Evolutionary conservation across 2,113 vertebrate genomes (phyloP).

Genomic region (Malaclemys terrapin): DNA sequence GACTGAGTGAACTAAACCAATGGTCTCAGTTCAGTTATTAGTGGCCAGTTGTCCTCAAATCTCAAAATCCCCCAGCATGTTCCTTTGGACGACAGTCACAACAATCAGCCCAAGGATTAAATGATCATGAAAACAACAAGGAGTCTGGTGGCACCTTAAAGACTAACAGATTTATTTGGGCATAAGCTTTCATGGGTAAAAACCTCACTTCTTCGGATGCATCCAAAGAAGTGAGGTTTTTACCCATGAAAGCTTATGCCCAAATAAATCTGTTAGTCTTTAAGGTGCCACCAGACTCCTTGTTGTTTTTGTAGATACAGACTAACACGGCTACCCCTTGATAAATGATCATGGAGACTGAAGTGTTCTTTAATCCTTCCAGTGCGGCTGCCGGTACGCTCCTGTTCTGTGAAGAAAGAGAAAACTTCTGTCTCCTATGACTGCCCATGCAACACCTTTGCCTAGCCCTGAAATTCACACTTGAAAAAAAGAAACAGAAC

Average conservation of each 20-base stretch:
- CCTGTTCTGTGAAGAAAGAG: background rate
- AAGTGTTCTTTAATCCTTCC: background rate
- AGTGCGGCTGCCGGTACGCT: background rate
- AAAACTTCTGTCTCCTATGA: background rate
- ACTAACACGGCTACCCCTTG: too few relatives aligned
- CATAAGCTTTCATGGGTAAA: too few relatives aligned
- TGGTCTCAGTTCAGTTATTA: background rate
- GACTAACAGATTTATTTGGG: too few relatives aligned
- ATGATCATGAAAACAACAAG: too few relatives aligned
- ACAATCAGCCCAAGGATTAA: background rate
- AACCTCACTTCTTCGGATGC: too few relatives aligned
- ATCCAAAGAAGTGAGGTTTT: too few relatives aligned
- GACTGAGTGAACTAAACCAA: background rate
- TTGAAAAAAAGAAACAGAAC: background rate
- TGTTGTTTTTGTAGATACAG: too few relatives aligned
- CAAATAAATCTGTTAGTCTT: too few relatives aligned
- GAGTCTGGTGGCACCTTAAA: too few relatives aligned
- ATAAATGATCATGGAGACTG: background rate
- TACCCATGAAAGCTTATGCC: too few relatives aligned
- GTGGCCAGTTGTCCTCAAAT: background rate
- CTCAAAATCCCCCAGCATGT: rapidly evolving
- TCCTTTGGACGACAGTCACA: background rate
- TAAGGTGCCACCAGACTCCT: too few relatives aligned
- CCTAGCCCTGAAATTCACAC: background rate
- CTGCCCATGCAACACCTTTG: background rate